Conservation (phyloP, 2,888 invertebrate species). For the Drosophila kambysellisi region DNA sequence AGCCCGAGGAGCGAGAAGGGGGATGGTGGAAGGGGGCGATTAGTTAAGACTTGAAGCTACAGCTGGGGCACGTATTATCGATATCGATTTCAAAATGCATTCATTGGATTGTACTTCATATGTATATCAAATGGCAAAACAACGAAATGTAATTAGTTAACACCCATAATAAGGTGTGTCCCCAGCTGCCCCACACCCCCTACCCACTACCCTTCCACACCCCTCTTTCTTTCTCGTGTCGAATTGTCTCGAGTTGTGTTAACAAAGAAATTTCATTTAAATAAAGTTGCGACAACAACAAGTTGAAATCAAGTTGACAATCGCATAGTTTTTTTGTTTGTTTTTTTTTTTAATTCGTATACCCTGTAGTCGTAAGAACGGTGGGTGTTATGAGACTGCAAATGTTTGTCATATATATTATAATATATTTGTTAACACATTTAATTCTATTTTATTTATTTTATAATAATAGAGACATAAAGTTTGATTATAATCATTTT, state of each 20-base stretch:
- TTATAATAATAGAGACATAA: not conserved
- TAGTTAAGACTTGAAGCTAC: constrained; percentile 34
- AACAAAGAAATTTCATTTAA: constrained; percentile 68
- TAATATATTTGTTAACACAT: not conserved
- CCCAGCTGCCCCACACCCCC: not conserved
- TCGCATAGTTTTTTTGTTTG: constrained; percentile 28
- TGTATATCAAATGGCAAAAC: constrained; percentile 74
- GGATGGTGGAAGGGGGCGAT: constrained; percentile 13
- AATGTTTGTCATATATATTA: not conserved
- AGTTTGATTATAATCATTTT: not conserved
- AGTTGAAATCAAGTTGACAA: constrained; percentile 48
- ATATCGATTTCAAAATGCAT: constrained; percentile 77
- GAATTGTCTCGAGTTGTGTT: constrained; percentile 35
- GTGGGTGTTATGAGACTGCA: not conserved
- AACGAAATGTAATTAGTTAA: constrained; percentile 82
- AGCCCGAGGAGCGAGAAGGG: constrained; percentile 12
- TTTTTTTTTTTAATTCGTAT: not conserved
- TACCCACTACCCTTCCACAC: not conserved
- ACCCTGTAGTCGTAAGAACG: not conserved
- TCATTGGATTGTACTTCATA: constrained; percentile 42
- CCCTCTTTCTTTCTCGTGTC: not conserved
- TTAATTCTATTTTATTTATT: not conserved
- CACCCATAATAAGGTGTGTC: constrained; percentile 72
- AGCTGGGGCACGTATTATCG: constrained; percentile 66
- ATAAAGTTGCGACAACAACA: constrained; percentile 27